phyloP scores from a whole-genome alignment of 2,888 invertebrate genomes.

The Eristalis intricaria region DNA sequence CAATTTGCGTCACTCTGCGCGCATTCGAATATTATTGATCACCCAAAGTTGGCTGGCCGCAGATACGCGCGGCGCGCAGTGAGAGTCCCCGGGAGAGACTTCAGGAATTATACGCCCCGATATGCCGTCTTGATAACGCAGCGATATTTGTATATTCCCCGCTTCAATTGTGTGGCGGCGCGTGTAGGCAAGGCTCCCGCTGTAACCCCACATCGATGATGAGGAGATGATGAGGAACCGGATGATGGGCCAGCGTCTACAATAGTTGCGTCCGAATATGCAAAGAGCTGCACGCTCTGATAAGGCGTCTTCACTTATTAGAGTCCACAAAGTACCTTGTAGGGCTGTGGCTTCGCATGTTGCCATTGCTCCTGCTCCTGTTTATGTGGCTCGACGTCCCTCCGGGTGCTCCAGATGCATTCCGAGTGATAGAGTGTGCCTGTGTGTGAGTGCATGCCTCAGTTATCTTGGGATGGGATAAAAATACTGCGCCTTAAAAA shows the following conservation, averaged over 20 bases:
- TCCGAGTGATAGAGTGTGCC: conserved; percentile 79
- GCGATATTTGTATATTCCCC: conserved; percentile 1
- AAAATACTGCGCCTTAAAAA: conserved; percentile 81
- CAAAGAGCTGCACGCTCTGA: conserved; percentile 39
- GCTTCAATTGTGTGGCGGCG: conserved; percentile 42
- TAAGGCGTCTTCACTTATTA: conserved; percentile 60
- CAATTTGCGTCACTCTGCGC: conserved; percentile 63
- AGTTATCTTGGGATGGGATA: conserved; percentile 76
- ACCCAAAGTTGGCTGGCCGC: conserved; percentile 27
- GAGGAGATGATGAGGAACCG: conserved; percentile 58
- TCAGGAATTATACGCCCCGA: conserved; percentile 66
- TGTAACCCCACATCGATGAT: conserved; percentile 27
- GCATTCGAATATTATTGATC: conserved; percentile 67
- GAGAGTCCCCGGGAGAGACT: neutral
- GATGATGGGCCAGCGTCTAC: conserved; percentile 43
- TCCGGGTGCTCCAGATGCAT: conserved; percentile 80
- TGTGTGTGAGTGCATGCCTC: conserved; percentile 1
- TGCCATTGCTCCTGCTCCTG: conserved; percentile 53
- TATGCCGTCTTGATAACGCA: conserved; percentile 64
- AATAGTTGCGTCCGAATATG: conserved; percentile 10
- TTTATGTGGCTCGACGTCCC: conserved; percentile 72
- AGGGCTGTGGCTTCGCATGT: conserved; percentile 44
- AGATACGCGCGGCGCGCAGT: neutral
- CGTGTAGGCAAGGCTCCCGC: conserved; percentile 40
- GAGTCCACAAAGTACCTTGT: conserved; percentile 28